These are phyloP conservation scores for Orthosia cruda DNA, from an alignment of 2,888 invertebrate species.

Conservation along the genomic window DNA sequence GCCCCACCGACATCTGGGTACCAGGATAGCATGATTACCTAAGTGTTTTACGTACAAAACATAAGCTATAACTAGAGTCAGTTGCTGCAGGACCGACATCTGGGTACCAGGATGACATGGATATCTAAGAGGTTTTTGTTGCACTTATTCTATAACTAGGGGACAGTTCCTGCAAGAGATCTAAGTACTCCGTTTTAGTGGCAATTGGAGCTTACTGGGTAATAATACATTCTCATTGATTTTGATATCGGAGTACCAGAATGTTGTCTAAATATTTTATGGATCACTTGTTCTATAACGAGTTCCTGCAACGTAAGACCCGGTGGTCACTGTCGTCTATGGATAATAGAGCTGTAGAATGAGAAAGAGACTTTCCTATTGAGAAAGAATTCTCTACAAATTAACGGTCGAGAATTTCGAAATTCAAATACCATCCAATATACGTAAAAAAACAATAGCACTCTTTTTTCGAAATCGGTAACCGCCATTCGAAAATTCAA, in stretches of 20 bases:
- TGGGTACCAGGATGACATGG: constrained; percentile 68
- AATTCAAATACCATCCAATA: not conserved
- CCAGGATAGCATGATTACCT: constrained; percentile 43
- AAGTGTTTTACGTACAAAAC: constrained; percentile 6
- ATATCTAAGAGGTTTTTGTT: constrained; percentile 22
- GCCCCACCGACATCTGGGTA: constrained; percentile 93
- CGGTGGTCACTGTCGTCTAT: no score
- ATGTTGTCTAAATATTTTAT: no score
- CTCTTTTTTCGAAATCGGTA: not conserved
- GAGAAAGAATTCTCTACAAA: not conserved
- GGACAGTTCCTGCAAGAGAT: not conserved
- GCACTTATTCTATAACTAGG: constrained; percentile 4
- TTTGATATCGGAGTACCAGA: no score
- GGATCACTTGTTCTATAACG: no score
- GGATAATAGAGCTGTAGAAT: no score
- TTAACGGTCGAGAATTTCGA: not conserved
- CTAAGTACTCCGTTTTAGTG: not conserved
- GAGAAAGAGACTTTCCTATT: no score
- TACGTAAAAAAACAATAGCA: not conserved
- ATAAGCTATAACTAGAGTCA: not conserved
- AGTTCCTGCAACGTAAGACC: no score
- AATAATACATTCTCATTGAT: no score
- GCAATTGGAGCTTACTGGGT: not conserved
- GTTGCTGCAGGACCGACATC: constrained; percentile 71
- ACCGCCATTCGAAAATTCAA: constrained; percentile 22